Base-by-base conservation (phyloP, 2,797 vertebrate species). In the Cuculus canorus region DNA sequence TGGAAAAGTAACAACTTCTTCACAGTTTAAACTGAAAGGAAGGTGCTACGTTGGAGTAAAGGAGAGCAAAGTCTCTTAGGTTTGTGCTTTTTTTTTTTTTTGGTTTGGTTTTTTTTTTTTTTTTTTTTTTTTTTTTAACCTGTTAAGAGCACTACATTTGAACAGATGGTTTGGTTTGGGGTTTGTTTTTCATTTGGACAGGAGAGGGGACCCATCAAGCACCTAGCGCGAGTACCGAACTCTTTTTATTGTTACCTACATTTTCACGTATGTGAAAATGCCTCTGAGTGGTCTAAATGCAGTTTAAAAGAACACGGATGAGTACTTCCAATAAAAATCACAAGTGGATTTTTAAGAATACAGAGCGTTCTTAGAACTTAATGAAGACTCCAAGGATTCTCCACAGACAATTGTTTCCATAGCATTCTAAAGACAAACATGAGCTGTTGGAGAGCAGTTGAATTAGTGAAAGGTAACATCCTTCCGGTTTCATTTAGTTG, bases 1-100 rank as follows among this genome's bases (percentile, higher is more conserved):
- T 2, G 35, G 71, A 85, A 76, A 93, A 87, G 25, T 12, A 80
- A 66, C 13, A 35, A 66, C 70, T 76, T 91, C 39, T 92, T 89
- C 81, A 81, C 30, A 45, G 21, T 59, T 91, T 65, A 32, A 68
- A 71, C 53, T 37, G 54, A 92, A 89, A 77, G 12, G 33, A 89
- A 28, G 32, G 17, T 1, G 4, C 39, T 80, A 45, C 2, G 5
- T 1, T 63, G 24, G 48, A 45, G 11, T 45, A 88, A 81, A 5
- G 5, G 56, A 80, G 71, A 64, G 21, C 33, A 59, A 57, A 8
- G 80, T 32, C 32, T 82, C 65, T 30, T 11, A 35, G 10, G 16
- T 30, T 30, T 22, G 1, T 7, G 21, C 33, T 17, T 37, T 39
- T 48, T 18, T n/a, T 39, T n/a, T 17, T 13, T 18, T 25, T n/a